A percentile compares a stretch with the other conserved stretches of the same genome.
Conservation (phyloP, 2,113 vertebrate genomes). For the Ceyx melanurus region DNA sequence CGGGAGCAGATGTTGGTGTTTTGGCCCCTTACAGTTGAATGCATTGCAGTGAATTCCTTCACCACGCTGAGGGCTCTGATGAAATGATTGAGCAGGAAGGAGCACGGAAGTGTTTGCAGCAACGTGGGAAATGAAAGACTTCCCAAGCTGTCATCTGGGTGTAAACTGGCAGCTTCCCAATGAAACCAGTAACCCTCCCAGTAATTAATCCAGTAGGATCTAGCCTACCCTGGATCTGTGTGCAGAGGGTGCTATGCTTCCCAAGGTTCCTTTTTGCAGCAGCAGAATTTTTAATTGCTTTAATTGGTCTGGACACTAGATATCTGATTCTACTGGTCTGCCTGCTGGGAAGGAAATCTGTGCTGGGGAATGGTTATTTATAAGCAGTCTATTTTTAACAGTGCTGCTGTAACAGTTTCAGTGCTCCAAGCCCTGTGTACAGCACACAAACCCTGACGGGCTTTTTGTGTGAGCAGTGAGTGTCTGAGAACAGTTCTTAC, state of each 20-base stretch:
- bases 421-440: background rate
- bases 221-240: background rate
- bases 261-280: background rate
- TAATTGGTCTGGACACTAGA: background rate
- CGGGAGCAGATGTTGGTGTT: background rate
- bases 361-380: background rate
- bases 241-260: background rate
- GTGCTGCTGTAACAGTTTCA: background rate
- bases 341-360: conserved; percentile 7
- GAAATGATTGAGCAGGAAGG: background rate
- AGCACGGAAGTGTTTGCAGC: background rate
- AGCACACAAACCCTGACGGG: background rate
- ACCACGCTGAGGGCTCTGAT: background rate
- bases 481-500: background rate
- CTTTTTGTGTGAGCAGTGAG: background rate
- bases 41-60: background rate
- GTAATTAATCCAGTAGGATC: background rate
- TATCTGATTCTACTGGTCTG: background rate
- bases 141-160: background rate
- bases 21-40: background rate
- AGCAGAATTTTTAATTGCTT: conserved; percentile 9
- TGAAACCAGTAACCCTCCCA: background rate
- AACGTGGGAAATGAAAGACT: background rate
- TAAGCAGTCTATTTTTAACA: conserved; percentile 26
- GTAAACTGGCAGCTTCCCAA: background rate